phyloP scores from a whole-genome alignment of 2,113 vertebrate genomes.

The Epinephelus moara region DNA sequence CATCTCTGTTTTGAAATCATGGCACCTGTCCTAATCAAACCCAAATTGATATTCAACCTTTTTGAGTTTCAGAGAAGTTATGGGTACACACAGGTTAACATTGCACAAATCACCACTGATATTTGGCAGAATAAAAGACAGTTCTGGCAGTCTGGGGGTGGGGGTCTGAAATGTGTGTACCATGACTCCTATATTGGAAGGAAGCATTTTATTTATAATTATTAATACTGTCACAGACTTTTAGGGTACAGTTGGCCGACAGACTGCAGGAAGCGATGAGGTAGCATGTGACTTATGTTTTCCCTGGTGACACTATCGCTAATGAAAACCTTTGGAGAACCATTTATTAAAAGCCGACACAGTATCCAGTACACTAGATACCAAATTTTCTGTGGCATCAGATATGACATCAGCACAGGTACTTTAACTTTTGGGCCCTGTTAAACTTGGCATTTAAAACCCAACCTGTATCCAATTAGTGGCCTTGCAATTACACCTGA shows the following conservation, averaged over 20 bases:
- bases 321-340: constrained; percentile 53
- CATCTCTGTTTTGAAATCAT: constrained; percentile 55
- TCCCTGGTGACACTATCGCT: constrained; percentile 27
- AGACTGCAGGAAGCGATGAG: constrained; percentile 70
- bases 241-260: constrained; percentile 45
- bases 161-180: constrained; percentile 50
- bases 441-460: constrained; percentile 25
- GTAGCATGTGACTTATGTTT: constrained; percentile 68
- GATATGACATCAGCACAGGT: not conserved
- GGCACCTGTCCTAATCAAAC: constrained; percentile 66
- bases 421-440: not conserved
- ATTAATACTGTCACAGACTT: constrained; percentile 68
- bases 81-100: constrained; percentile 24
- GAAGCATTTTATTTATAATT: constrained; percentile 32
- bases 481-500: not conserved
- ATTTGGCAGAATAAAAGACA: constrained; percentile 59
- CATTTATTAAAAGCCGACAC: constrained; percentile 21
- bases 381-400: constrained; percentile 16
- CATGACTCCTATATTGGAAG: constrained; percentile 31
- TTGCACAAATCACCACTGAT: constrained; percentile 31
- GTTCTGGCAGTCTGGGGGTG: constrained; percentile 23
- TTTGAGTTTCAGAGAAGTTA: not conserved
- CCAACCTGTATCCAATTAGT: constrained; percentile 1
- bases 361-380: constrained; percentile 5
- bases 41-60: constrained; percentile 15